Evolutionary conservation across 2,113 vertebrate species (phyloP), one percentile per base, ranked within the genome.

Genomic region (Dipodomys spectabilis): DNA sequence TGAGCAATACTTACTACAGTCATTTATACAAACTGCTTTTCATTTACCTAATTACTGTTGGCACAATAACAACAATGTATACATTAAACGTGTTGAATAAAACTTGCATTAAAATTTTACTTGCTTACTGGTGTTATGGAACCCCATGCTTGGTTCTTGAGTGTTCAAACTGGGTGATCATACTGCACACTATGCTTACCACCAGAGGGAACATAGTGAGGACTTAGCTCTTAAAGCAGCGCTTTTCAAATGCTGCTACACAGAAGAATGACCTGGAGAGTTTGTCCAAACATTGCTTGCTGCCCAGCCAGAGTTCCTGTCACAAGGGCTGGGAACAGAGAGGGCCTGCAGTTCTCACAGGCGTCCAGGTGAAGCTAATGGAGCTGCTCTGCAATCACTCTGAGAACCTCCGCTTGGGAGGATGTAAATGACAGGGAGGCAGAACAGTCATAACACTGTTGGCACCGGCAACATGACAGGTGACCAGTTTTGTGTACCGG

Each of bases 1-100:
- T 60, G 32, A 18, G 18, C 78, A 74, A 89, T 60, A 53, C 57
- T 89, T 68, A 39, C 69, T 22, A 88, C 3, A 74, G 45, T 11
- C 91, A 78, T 65, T 86, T 57, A 35, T 30, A 69, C 18, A 65
- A 84, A 74, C 64, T 7, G 39, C 89, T 82, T 91, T 88, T 84
- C 45, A 92, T 86, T 53, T 94, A 81, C 77, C 57, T 94, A 86
- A 93, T 84, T 89, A 81, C 77, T 19, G 18, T 80, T 27, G 77
- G 88, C 71, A 79, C 28, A 68, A 5, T n/a, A 77, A 87, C 12
- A 1, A 65, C 25, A 69, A 82, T 0, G 1, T 35, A 67, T 22
- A 28, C 39, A 83, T 30, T 83, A 72, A 88, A 73, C 16, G 62
- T 83, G 93, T 64, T 80, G 53, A 20, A 82, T 82, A 93, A 94